phyloP scores from a whole-genome alignment of 2,888 invertebrate genomes.

The Hypercompe scribonia region DNA sequence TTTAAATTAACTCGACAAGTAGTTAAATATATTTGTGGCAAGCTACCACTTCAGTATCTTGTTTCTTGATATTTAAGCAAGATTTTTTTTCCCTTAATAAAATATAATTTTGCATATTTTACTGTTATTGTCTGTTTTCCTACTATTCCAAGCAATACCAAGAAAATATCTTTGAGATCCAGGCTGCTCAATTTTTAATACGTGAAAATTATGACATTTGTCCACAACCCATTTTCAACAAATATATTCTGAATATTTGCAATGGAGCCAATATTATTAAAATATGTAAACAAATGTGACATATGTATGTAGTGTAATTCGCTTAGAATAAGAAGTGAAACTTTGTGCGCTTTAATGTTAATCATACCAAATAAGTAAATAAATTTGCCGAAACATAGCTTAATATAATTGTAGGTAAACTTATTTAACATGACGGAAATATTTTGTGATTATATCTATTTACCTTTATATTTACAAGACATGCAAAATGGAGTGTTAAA shows the following conservation, averaged over 20 bases:
- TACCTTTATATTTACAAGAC: constrained; percentile 9
- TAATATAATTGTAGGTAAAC: constrained; percentile 5
- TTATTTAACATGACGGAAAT: not conserved
- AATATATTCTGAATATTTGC: not conserved
- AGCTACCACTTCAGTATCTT: not conserved
- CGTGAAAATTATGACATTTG: not conserved
- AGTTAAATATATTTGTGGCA: not conserved
- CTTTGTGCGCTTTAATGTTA: constrained; percentile 8
- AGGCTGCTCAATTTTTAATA: not conserved
- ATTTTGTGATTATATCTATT: constrained; percentile 13
- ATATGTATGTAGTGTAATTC: constrained; percentile 4
- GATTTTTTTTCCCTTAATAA: not conserved
- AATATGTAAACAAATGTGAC: not conserved
- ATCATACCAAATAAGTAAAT: constrained; percentile 6
- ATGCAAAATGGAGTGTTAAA: constrained; percentile 2
- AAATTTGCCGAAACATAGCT: not conserved
- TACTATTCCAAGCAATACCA: not conserved
- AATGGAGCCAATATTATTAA: not conserved
- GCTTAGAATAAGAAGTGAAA: constrained; percentile 4
- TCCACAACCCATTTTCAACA: not conserved
- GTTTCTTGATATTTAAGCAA: not conserved
- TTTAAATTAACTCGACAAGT: not conserved
- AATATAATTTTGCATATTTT: not conserved
- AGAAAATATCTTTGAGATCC: not conserved
- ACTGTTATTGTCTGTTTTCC: not conserved